A percentile compares a stretch with the other conserved stretches of the same genome.
phyloP scores from a whole-genome alignment of 2,113 vertebrate species.

The Neoarius graeffei region DNA sequence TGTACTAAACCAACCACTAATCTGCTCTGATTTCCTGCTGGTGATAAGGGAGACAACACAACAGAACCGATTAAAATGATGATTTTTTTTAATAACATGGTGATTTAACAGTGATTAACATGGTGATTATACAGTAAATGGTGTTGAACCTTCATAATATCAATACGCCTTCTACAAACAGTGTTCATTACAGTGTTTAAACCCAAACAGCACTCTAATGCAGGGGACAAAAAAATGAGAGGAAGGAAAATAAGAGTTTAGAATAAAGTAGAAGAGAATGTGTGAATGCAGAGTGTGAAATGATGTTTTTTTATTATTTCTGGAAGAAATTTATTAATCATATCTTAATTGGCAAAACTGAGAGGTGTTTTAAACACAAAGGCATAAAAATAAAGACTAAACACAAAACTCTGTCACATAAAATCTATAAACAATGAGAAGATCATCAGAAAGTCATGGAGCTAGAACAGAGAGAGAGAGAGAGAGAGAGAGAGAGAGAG shows the following conservation, averaged over 20 bases:
- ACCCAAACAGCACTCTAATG: neutral
- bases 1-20: neutral
- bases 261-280: neutral
- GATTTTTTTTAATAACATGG: neutral
- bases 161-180: too few species aligned
- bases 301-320: slow-evolving; percentile 32
- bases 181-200: too few species aligned
- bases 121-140: neutral
- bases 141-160: neutral
- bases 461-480: neutral
- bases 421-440: neutral
- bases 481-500: neutral
- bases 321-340: slow-evolving; percentile 38
- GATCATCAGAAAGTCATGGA: neutral
- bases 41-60: neutral
- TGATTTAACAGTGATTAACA: too few species aligned
- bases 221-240: neutral
- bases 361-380: slow-evolving; percentile 32
- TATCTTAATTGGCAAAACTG: slow-evolving; percentile 31
- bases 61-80: neutral
- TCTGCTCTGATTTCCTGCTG: neutral
- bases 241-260: neutral
- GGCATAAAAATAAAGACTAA: neutral
- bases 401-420: neutral
- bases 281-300: neutral